phyloP scores from a whole-genome alignment of 1,140 invertebrate species.

The Carcinoscorpius rotundicauda region DNA sequence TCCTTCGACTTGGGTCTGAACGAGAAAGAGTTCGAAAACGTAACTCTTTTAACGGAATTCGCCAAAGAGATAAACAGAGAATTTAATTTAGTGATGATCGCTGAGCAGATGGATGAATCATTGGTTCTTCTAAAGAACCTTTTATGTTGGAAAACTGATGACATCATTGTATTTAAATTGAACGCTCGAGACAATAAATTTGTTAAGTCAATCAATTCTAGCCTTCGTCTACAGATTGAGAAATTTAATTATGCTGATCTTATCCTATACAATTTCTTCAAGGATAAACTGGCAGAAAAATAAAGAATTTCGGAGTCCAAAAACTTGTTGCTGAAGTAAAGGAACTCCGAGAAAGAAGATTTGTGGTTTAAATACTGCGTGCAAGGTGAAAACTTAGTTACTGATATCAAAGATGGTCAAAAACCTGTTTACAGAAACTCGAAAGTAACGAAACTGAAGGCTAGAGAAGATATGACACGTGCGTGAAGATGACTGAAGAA shows the following conservation, averaged over 20 bases:
- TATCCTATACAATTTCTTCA: conserved; percentile 30
- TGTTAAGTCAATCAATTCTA: conserved; percentile 12
- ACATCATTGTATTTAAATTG: conserved; percentile 25
- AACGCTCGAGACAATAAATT: conserved; percentile 17
- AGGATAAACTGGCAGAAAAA: conserved; percentile 26
- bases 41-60: neutral
- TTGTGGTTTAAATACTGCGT: too few relatives aligned
- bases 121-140: conserved; percentile 25
- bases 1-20: conserved; percentile 27
- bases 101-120: conserved; percentile 27
- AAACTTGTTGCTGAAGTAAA: conserved; percentile 22
- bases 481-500: too few relatives aligned
- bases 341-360: conserved; percentile 10
- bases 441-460: too few relatives aligned
- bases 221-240: conserved; percentile 13
- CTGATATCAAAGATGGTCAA: too few relatives aligned
- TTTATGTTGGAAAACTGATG: conserved; percentile 28
- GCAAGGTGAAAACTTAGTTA: too few relatives aligned
- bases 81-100: conserved; percentile 28
- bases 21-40: conserved; percentile 16
- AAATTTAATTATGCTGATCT: conserved; percentile 28
- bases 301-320: conserved; percentile 27
- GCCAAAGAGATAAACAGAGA: conserved; percentile 12
- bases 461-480: too few relatives aligned
- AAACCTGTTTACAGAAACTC: too few relatives aligned